Percentiles rank a stretch among this genome's conserved stretches.
Evolutionary conservation across 2,888 invertebrate species (phyloP).

Genomic region (Argyresthia goedartella): DNA sequence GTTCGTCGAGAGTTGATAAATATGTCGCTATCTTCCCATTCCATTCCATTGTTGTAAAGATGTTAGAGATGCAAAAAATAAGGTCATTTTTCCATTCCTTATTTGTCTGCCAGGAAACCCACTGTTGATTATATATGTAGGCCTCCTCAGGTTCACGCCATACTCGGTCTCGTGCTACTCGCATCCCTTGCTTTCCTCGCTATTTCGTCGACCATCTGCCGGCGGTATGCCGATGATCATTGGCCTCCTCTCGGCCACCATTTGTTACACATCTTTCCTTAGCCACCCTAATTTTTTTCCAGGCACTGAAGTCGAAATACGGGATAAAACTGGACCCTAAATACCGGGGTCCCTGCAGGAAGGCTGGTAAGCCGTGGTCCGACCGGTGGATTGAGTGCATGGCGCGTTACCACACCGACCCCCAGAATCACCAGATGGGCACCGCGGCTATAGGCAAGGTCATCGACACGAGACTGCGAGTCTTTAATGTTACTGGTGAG

Average conservation of each 20-base stretch:
- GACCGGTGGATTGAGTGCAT: constrained; percentile 81
- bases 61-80: too few relatives aligned
- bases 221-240: too few relatives aligned
- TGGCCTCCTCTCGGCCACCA: not conserved
- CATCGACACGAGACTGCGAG: constrained; percentile 71
- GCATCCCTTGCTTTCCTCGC: too few relatives aligned
- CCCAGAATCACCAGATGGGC: constrained; percentile 84
- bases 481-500: constrained; percentile 64
- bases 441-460: constrained; percentile 81
- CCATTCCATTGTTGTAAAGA: not conserved
- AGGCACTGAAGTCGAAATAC: constrained; percentile 51
- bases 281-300: not conserved
- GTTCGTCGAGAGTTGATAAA: not conserved
- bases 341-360: constrained; percentile 42
- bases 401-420: constrained; percentile 76
- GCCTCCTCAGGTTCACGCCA: too few relatives aligned
- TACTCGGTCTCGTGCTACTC: too few relatives aligned
- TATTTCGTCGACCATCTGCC: too few relatives aligned
- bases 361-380: constrained; percentile 39
- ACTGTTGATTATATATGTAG: too few relatives aligned
- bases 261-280: not conserved
- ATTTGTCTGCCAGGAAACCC: too few relatives aligned
- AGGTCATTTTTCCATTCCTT: too few relatives aligned
- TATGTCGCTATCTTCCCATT: not conserved
- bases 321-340: constrained; percentile 45